phyloP scores from a whole-genome alignment of 2,888 invertebrate species.

The Xanthia togata region DNA sequence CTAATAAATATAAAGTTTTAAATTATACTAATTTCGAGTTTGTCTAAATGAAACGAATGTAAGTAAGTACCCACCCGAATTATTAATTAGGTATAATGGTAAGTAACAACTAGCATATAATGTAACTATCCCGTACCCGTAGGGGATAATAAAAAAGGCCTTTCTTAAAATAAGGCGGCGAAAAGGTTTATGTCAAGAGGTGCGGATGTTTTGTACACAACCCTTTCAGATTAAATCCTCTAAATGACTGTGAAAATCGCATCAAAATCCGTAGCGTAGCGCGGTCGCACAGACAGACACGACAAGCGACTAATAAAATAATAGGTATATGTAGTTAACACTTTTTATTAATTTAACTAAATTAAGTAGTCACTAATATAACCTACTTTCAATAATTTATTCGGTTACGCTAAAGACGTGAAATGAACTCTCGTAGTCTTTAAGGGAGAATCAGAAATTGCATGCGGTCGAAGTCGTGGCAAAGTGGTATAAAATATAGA shows the following conservation, averaged over 20 bases:
- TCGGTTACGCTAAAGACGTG: no score
- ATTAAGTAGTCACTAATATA: neutral
- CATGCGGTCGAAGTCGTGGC: neutral
- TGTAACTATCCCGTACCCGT: neutral
- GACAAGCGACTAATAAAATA: neutral
- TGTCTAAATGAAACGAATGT: conserved; percentile 26
- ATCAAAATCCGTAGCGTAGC: neutral
- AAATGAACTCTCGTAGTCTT: neutral
- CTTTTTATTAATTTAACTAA: neutral
- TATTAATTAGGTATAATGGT: conserved; percentile 23
- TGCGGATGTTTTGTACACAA: neutral
- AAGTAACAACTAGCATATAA: neutral
- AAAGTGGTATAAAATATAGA: neutral
- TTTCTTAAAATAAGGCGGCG: neutral
- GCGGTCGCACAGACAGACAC: neutral
- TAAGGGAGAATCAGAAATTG: no score
- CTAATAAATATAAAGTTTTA: conserved; percentile 43
- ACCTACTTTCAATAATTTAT: neutral
- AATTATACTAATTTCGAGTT: conserved; percentile 27
- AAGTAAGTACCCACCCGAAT: conserved; percentile 23
- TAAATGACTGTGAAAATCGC: neutral
- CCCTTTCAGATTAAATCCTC: neutral
- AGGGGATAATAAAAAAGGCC: neutral
- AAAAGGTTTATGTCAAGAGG: neutral
- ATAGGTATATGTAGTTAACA: neutral